Percentiles rank a stretch among this genome's conserved stretches.
Conservation (phyloP, 2,113 vertebrate species). For the Ariopsis seemanni region DNA sequence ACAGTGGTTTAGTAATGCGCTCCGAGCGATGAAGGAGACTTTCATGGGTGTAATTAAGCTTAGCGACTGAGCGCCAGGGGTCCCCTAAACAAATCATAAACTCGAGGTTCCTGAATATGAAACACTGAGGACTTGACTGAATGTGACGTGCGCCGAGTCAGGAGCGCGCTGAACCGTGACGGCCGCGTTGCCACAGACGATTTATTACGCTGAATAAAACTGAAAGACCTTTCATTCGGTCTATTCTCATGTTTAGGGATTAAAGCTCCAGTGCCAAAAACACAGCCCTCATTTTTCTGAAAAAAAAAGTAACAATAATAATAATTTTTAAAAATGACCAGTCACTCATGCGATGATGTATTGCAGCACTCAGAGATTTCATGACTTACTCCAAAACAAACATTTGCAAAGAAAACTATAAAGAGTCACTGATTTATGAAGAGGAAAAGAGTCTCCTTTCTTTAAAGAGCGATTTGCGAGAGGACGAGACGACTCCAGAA, state of each 20-base stretch:
- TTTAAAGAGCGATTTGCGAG: not conserved
- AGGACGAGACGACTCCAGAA: not conserved
- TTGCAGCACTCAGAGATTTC: not conserved
- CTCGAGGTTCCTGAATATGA: slow-evolving; percentile 14
- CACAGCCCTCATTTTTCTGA: slow-evolving; percentile 20
- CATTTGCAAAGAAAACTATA: slow-evolving; percentile 30
- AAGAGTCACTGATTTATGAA: not conserved
- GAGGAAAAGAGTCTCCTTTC: not conserved
- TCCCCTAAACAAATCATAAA: slow-evolving; percentile 51
- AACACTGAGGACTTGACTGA: slow-evolving; percentile 4
- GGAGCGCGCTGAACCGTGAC: not conserved
- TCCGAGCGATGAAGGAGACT: slow-evolving; percentile 27
- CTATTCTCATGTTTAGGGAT: slow-evolving; percentile 27
- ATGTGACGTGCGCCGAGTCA: slow-evolving; percentile 1
- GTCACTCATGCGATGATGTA: not conserved
- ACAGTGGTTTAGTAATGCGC: slow-evolving; percentile 7
- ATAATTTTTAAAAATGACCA: not conserved
- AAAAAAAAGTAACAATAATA: not conserved
- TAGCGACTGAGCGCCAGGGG: slow-evolving; percentile 33
- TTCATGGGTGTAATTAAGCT: slow-evolving; percentile 33
- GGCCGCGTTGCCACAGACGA: not conserved
- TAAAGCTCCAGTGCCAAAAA: slow-evolving; percentile 15
- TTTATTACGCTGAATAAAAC: slow-evolving; percentile 45
- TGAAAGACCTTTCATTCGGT: slow-evolving; percentile 26
- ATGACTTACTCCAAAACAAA: slow-evolving; percentile 8